Percentiles rank a stretch among this genome's conserved stretches.
Evolutionary conservation across 2,888 invertebrate species (phyloP).

Genomic region (Eupithecia subfuscata): DNA sequence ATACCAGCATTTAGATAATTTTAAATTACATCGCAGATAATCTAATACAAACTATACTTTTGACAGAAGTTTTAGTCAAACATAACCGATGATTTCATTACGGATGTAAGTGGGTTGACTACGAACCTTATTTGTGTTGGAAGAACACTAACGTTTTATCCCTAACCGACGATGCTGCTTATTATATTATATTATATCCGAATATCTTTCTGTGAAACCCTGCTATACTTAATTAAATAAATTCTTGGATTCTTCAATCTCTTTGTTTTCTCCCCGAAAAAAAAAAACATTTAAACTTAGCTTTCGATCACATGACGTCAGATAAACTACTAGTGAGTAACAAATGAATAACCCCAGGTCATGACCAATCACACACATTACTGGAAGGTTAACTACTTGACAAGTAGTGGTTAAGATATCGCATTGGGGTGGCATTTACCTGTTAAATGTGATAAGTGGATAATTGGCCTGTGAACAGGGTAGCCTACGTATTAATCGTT

Average conservation of each 20-base stretch:
- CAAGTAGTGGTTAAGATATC: conserved; percentile 43
- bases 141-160: too few species aligned
- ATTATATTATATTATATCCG: too few species aligned
- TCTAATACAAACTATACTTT: too few species aligned
- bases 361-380: conserved; percentile 23
- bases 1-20: neutral
- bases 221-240: neutral
- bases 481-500: neutral
- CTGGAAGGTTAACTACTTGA: conserved; percentile 39
- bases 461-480: conserved; percentile 7
- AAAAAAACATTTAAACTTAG: neutral
- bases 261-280: too few species aligned
- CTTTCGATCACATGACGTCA: neutral
- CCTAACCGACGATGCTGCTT: too few species aligned
- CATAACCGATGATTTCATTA: too few species aligned
- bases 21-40: neutral
- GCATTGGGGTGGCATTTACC: conserved; percentile 25
- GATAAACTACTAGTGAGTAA: neutral
- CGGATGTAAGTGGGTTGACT: too few species aligned
- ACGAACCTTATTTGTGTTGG: too few species aligned
- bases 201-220: too few species aligned
- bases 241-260: neutral
- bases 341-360: conserved; percentile 22
- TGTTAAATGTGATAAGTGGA: conserved; percentile 14
- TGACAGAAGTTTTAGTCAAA: too few species aligned